Evolutionary conservation across 2,888 invertebrate species (phyloP).

Genomic region (Limenitis camilla): DNA sequence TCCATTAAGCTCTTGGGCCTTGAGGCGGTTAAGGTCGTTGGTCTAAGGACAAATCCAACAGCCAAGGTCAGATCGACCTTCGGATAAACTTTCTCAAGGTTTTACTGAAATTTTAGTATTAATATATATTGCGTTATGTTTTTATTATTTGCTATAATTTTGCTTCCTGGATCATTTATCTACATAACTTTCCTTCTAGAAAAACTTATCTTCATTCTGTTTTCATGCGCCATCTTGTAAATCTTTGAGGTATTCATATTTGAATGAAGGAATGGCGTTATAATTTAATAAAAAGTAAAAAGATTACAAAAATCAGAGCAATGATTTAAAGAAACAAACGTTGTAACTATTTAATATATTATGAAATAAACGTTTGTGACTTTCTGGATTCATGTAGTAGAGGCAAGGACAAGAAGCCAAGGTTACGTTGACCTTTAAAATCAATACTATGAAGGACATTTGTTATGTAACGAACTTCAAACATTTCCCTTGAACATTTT

Average conservation of each 20-base stretch:
- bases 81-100: conserved; percentile 11
- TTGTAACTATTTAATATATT: not conserved
- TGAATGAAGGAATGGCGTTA: no score
- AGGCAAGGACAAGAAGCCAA: not conserved
- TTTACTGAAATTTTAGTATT: not conserved
- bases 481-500: not conserved
- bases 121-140: not conserved
- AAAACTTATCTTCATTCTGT: no score
- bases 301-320: no score
- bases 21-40: conserved; percentile 31
- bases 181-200: no score
- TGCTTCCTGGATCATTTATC: not conserved
- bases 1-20: not conserved
- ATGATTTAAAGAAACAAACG: not conserved
- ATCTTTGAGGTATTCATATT: no score
- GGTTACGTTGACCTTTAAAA: not conserved
- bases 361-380: not conserved
- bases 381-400: not conserved
- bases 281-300: no score
- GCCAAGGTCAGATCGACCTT: conserved; percentile 36
- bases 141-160: not conserved
- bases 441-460: not conserved
- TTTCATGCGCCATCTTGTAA: no score
- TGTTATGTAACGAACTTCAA: not conserved
- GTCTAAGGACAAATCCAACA: conserved; percentile 30